Evolutionary conservation across 35 echinoderm and acorn worm species (phyloP), one percentile per base, ranked within the genome.

Genomic region (Heliocidaris erythrogramma): DNA sequence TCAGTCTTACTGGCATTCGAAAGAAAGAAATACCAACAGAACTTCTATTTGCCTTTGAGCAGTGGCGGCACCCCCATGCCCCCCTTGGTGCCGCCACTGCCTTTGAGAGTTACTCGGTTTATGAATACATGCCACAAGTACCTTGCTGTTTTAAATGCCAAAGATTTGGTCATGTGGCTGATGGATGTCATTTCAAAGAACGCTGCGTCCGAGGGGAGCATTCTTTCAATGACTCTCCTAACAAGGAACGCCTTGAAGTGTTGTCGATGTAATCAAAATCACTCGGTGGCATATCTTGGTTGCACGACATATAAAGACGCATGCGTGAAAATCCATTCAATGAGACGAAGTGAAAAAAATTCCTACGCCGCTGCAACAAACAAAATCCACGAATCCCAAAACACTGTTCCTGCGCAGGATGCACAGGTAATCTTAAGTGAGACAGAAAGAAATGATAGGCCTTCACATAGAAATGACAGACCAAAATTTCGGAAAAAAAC

Each of bases 111-210:
- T 85, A 85, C 84, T 6, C 5, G 30, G 84, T 85, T 24, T n/a
- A 85, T 14, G 84, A 85, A 85, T 85, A 85, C 30, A 14, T 85
- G 30, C 84, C 84, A 85, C 84, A 24, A 85, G 84, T 85, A 24
- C 84, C 84, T 6, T 14, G 84, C 84, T 85, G 84, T 85, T 85
- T 85, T 85, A 85, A 85, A 85, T 85, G 84, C 16, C 84, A 85
- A 31, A 5, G 84, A 31, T 85, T n/a, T 14, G 84, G 84, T 5
- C 84, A 85, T 85, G 84, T 85, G 5, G 84, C 18, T n/a, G 30
- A 85, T n/a, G 18, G 30, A 6, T 85, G 84, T 14, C 18, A 85
- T 31, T n/a, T 5, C 84, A 85, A 85, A 85, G 30, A 4, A n/a
- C 16, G 84, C 5, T 85, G 84, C 16, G 84, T 85, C 5, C 5